phyloP scores from a whole-genome alignment of 2,888 invertebrate genomes.

The Caenorhabditis sulstoni region DNA sequence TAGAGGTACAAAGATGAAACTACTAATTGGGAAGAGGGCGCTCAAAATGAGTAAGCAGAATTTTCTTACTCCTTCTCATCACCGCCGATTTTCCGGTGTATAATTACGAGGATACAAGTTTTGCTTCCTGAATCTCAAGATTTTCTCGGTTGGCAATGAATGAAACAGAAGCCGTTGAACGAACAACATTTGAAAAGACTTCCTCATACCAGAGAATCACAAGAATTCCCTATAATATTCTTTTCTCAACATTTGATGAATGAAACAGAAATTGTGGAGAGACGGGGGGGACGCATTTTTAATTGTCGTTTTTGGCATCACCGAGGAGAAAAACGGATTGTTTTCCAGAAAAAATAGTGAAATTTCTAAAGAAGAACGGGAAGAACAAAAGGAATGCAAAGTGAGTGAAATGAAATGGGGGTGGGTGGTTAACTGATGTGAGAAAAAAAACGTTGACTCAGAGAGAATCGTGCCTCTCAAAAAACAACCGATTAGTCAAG shows the following conservation, averaged over 20 bases:
- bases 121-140: slow-evolving; percentile 34
- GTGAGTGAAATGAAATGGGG: slow-evolving; percentile 18
- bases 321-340: not conserved
- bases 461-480: not conserved
- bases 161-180: not conserved
- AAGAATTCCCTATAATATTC: not conserved
- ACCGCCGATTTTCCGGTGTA: slow-evolving; percentile 28
- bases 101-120: slow-evolving; percentile 23
- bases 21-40: not conserved
- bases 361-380: not conserved
- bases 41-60: slow-evolving; percentile 20
- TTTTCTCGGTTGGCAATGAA: slow-evolving; percentile 4
- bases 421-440: slow-evolving; percentile 7
- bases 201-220: no score
- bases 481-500: slow-evolving; percentile 38
- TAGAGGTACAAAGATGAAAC: slow-evolving; percentile 13
- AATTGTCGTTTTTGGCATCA: not conserved
- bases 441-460: slow-evolving; percentile 17
- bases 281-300: not conserved
- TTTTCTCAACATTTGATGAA: slow-evolving; percentile 8
- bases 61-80: not conserved
- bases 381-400: not conserved
- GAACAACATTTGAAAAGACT: no score
- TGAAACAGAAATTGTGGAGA: not conserved
- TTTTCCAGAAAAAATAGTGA: slow-evolving; percentile 4